phyloP scores from a whole-genome alignment of 2,797 vertebrate genomes.

The Knipowitschia caucasica region DNA sequence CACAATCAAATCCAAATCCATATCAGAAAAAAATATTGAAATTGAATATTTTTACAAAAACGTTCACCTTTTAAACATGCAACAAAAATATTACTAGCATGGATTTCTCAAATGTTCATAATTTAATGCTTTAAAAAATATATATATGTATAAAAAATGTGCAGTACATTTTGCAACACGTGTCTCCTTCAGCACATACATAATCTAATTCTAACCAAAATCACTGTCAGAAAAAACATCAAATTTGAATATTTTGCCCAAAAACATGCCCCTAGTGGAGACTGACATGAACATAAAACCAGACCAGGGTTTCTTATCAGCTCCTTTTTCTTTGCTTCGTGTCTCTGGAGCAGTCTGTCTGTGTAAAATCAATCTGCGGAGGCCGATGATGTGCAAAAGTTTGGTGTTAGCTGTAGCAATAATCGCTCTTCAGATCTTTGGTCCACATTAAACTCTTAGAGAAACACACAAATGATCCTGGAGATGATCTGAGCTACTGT shows the following conservation, averaged over 20 bases:
- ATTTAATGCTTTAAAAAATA: too few relatives aligned
- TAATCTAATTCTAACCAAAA: background rate
- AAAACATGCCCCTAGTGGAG: too few relatives aligned
- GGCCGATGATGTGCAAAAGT: background rate
- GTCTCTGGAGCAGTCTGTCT: background rate
- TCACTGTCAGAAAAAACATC: background rate
- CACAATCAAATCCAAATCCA: too few relatives aligned
- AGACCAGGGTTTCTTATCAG: background rate
- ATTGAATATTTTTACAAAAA: too few relatives aligned
- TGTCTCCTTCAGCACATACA: too few relatives aligned
- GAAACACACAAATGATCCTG: conserved; percentile 5
- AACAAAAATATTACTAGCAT: too few relatives aligned
- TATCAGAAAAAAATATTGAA: too few relatives aligned
- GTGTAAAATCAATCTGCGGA: background rate
- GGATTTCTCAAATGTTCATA: too few relatives aligned
- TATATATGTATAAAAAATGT: too few relatives aligned
- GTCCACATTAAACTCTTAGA: conserved; percentile 5
- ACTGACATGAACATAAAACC: background rate
- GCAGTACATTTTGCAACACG: too few relatives aligned
- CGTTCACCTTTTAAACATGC: too few relatives aligned
- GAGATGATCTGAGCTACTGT: background rate
- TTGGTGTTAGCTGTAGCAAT: background rate
- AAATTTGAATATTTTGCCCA: too few relatives aligned
- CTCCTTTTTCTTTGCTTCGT: background rate
- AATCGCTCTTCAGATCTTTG: background rate